Base-by-base conservation (phyloP, 2,113 vertebrate genomes). In the Patagioenas fasciata region DNA sequence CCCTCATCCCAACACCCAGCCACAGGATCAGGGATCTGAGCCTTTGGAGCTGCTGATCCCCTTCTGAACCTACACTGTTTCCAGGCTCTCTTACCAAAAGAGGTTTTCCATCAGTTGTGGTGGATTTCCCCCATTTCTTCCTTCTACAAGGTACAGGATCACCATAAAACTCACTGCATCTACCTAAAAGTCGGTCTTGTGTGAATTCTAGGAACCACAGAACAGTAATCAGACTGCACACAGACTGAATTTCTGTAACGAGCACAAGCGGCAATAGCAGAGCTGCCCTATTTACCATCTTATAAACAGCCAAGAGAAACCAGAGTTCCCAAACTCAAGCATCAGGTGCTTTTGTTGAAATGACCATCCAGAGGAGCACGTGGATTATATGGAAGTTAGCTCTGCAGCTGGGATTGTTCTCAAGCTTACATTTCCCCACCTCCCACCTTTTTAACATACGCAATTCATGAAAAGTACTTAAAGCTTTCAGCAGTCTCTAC, bases 361-460 rank as follows among this genome's bases (percentile, higher is more conserved):
- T 5, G 20, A 54, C 64, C 42, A 64, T 1, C 2, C 66, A 73
- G 60, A 89, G 21, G 6, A 81, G 36, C 19, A 79, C 0, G 0
- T 4, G 51, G 38, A 77, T 64, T 51, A 32, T 4, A 54, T 0
- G 11, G 10, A 62, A 44, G 15, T 44, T 53, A 57, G 10, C 40
- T 80, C 28, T 54, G 60, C 6, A 67, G 61, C 53, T 2, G 20
- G 51, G 44, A 60, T 3, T 48, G 15, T 42, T 81, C 62, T 51
- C 32, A 32, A 73, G 67, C 48, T 78, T 50, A 29, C 13, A 12
- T 5, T 12, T 38, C 9, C 36, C 36, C 26, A 18, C 23, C 51
- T 85, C 19, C 23, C 11, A 50, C 29, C 25, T 69, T 70, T 42
- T 72, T 23, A 89, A 85, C 4, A 2, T 1, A 24, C 0, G 2